Conservation (phyloP, 2,888 invertebrate genomes). For the Amphipoea oculea region DNA sequence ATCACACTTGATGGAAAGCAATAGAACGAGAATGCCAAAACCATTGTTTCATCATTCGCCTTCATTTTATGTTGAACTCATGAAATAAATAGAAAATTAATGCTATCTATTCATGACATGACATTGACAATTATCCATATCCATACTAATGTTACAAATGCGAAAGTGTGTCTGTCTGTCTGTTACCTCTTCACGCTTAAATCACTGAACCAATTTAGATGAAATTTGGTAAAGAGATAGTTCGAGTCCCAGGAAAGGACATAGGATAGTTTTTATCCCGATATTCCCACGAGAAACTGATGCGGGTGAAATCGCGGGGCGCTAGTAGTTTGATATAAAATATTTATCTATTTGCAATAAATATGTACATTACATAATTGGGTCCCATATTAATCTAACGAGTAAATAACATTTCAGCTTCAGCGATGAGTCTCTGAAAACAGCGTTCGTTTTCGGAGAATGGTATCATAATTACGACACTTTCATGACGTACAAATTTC, state of each 20-base stretch:
- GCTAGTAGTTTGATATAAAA: not conserved
- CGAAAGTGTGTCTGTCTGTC: too few relatives aligned
- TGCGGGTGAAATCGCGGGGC: too few relatives aligned
- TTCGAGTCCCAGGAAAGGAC: too few relatives aligned
- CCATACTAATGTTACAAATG: too few relatives aligned
- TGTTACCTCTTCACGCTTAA: too few relatives aligned
- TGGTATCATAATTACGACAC: constrained; percentile 84
- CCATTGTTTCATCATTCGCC: too few relatives aligned
- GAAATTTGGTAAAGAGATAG: too few relatives aligned
- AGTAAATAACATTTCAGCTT: constrained; percentile 72
- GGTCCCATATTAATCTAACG: constrained; percentile 26
- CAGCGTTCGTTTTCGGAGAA: constrained; percentile 77
- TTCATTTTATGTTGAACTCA: not conserved
- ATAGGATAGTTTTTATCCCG: too few relatives aligned
- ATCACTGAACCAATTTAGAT: too few relatives aligned
- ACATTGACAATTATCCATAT: constrained; percentile 1
- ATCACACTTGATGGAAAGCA: not conserved
- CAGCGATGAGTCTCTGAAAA: constrained; percentile 73
- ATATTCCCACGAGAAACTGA: too few relatives aligned
- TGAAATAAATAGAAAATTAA: not conserved
- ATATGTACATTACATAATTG: constrained; percentile 40
- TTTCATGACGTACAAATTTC: constrained; percentile 81
- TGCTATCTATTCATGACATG: not conserved
- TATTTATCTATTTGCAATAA: constrained; percentile 13
- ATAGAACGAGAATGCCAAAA: not conserved